Evolutionary conservation across 2,888 invertebrate genomes (phyloP).

Genomic region (Ischnura elegans): DNA sequence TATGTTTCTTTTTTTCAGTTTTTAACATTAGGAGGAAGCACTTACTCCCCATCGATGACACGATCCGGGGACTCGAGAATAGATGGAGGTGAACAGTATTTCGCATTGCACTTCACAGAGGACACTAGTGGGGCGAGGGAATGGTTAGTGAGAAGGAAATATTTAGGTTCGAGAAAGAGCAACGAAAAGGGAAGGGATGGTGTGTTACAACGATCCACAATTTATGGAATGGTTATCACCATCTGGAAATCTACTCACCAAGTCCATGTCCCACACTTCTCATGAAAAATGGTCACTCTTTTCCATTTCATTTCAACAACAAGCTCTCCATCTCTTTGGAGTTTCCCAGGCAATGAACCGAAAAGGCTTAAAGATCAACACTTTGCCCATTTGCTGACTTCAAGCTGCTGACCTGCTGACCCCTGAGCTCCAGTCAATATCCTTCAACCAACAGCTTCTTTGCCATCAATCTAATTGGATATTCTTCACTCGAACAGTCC

Average conservation of each 20-base stretch:
- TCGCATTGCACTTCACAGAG: not conserved
- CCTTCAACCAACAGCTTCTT: not conserved
- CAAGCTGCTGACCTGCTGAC: no score
- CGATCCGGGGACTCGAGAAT: not conserved
- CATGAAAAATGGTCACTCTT: not conserved
- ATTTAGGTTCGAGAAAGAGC: no score
- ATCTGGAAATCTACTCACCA: not conserved
- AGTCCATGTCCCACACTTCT: not conserved
- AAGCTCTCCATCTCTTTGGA: not conserved
- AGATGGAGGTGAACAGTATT: not conserved
- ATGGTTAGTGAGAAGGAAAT: no score
- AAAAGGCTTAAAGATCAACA: not conserved
- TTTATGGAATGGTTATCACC: not conserved
- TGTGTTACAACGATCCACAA: not conserved
- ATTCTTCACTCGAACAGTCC: not conserved
- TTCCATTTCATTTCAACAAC: not conserved
- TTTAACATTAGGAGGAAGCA: constrained; percentile 47
- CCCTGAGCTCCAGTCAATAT: no score
- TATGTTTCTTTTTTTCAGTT: constrained; percentile 37
- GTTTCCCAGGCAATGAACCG: not conserved
- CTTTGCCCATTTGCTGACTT: not conserved
- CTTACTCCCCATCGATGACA: constrained; percentile 2
- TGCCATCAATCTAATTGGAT: not conserved
- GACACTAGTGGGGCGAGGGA: not conserved
- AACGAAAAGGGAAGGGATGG: not conserved